Evolutionary conservation across 2,797 vertebrate species (phyloP).

Genomic region (Acipenser oxyrinchus): DNA sequence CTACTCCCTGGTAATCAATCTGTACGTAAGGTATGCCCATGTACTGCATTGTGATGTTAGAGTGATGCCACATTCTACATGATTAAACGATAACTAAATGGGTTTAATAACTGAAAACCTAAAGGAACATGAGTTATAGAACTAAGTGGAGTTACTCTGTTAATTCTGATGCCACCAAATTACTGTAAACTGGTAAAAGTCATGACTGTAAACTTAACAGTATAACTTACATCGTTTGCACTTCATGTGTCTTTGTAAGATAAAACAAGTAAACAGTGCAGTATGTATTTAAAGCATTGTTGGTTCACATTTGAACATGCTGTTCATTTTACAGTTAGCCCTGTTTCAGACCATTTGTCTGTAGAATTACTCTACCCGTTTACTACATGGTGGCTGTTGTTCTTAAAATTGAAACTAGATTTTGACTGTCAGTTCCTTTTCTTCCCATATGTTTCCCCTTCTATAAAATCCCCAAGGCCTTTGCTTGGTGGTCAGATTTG

Average conservation of each 20-base stretch:
- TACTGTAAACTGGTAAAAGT: conserved; percentile 25
- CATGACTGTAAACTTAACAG: conserved; percentile 68
- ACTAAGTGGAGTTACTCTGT: conserved; percentile 1
- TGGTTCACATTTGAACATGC: conserved; percentile 30
- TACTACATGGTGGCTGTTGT: conserved; percentile 21
- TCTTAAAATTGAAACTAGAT: conserved; percentile 31
- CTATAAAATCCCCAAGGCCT: conserved; percentile 68
- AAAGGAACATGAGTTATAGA: neutral
- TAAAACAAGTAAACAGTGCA: conserved; percentile 16
- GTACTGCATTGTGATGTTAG: neutral
- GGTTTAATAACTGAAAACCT: neutral
- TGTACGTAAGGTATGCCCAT: neutral
- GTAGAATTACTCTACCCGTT: conserved; percentile 9
- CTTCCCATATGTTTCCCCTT: conserved; percentile 36
- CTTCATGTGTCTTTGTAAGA: too few species aligned
- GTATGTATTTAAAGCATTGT: conserved; percentile 3
- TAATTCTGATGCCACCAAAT: conserved; percentile 3
- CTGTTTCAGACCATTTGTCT: conserved; percentile 2
- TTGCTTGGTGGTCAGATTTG: conserved; percentile 98
- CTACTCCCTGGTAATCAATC: neutral
- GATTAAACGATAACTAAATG: neutral
- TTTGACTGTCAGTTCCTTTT: conserved; percentile 37
- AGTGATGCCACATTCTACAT: neutral
- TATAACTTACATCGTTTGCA: neutral
- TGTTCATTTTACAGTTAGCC: conserved; percentile 74